Percentiles rank a stretch among this genome's conserved stretches.
phyloP scores from a whole-genome alignment of 2,113 vertebrate genomes.

The Chionodraco myersi region DNA sequence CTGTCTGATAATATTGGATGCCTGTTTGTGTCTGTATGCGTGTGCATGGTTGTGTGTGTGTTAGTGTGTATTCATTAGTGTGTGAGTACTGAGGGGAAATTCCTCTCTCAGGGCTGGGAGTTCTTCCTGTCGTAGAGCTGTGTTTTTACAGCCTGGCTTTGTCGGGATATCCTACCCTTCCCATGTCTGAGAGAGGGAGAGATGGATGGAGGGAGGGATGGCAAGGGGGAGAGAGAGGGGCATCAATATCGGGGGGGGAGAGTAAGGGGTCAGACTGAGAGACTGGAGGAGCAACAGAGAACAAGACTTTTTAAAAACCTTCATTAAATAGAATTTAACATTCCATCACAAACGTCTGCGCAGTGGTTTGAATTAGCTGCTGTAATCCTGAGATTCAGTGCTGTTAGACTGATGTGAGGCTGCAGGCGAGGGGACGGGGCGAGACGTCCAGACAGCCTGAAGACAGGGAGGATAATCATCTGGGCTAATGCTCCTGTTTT shows the following conservation, averaged over 20 bases:
- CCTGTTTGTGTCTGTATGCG: conserved; percentile 24
- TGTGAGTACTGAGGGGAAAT: conserved; percentile 80
- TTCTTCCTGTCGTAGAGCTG: conserved; percentile 85
- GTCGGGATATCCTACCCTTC: conserved; percentile 86
- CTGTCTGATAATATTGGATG: conserved; percentile 12
- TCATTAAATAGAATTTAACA: conserved; percentile 48
- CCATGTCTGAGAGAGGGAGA: conserved; percentile 76
- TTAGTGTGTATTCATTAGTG: conserved; percentile 50
- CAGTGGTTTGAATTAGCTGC: conserved; percentile 32
- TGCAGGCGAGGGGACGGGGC: conserved; percentile 4
- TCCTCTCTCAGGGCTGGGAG: conserved; percentile 85
- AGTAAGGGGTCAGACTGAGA: conserved; percentile 30
- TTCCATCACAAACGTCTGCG: conserved; percentile 20
- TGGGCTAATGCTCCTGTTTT: conserved; percentile 62
- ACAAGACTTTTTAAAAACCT: conserved; percentile 10
- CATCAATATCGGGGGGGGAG: conserved; percentile 10
- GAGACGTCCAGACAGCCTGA: conserved; percentile 54
- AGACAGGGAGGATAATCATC: conserved; percentile 38
- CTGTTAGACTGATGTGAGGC: conserved; percentile 21
- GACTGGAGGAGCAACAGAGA: conserved; percentile 14
- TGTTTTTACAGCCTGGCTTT: conserved; percentile 88
- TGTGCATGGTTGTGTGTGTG: conserved; percentile 29
- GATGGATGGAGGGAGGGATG: conserved; percentile 35
- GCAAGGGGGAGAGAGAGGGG: conserved; percentile 22
- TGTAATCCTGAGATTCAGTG: conserved; percentile 50